A percentile compares a stretch with the other conserved stretches of the same genome.
phyloP scores from a whole-genome alignment of 2,888 invertebrate species.

The Synergus japonicus region DNA sequence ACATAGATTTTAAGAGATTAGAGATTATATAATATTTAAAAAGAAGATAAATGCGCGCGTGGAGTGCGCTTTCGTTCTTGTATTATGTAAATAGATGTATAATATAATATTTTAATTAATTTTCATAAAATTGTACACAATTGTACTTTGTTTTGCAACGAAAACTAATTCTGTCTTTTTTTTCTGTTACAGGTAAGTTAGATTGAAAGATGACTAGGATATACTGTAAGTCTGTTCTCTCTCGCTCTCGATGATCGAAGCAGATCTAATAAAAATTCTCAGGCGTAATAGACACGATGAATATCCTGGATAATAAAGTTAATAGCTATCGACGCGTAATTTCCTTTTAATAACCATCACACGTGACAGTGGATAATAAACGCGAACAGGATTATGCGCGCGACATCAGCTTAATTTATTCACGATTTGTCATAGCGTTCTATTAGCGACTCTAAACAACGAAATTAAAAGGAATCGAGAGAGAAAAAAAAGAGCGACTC shows the following conservation, averaged over 20 bases:
- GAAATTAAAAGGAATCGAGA: neutral
- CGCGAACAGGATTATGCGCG: constrained; percentile 46
- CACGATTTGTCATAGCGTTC: constrained; percentile 66
- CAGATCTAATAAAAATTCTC: neutral
- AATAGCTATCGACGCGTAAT: constrained; percentile 1
- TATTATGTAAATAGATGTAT: neutral
- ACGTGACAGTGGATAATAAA: constrained; percentile 9
- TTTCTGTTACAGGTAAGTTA: constrained; percentile 67
- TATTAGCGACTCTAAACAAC: constrained; percentile 16
- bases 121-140: too few species aligned
- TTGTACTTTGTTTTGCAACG: neutral
- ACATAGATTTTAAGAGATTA: too few species aligned
- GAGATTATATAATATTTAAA: too few species aligned
- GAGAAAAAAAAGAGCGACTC: constrained; percentile 20
- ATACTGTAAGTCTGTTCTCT: constrained; percentile 27
- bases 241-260: neutral
- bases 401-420: constrained; percentile 67
- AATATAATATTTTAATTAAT: too few species aligned
- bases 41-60: too few species aligned
- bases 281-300: neutral
- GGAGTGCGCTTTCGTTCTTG: too few species aligned
- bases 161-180: constrained; percentile 36
- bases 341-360: neutral
- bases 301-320: constrained; percentile 7
- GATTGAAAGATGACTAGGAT: neutral